These are phyloP conservation scores for Cerastis rubricosa DNA, from an alignment of 2,888 invertebrate species.

Conservation along the genomic window DNA sequence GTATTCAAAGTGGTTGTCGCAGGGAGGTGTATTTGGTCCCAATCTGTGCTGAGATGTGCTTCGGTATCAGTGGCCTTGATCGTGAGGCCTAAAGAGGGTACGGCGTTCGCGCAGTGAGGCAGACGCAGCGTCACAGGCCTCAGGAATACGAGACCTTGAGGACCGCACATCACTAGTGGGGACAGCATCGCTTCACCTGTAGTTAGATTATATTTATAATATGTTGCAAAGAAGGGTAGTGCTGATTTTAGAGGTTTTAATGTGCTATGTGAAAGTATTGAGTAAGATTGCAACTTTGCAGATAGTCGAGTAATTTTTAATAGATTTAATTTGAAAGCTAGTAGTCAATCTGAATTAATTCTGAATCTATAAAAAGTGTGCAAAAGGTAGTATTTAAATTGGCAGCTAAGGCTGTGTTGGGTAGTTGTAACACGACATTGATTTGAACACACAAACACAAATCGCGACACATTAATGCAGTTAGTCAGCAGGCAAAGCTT, in stretches of 20 bases:
- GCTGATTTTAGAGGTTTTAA: slow-evolving; percentile 37
- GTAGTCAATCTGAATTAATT: background rate
- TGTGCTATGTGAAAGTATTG: slow-evolving; percentile 38
- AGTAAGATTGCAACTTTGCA: slow-evolving; percentile 7
- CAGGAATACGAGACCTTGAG: slow-evolving; percentile 97
- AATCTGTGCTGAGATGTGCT: slow-evolving; percentile 95
- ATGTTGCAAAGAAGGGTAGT: slow-evolving; percentile 1
- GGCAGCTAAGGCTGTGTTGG: slow-evolving; percentile 48
- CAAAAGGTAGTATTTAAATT: slow-evolving; percentile 41
- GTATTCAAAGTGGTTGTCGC: slow-evolving; percentile 96
- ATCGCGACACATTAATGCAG: slow-evolving; percentile 86
- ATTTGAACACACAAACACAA: slow-evolving; percentile 89
- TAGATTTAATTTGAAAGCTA: slow-evolving; percentile 38
- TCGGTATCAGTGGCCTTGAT: slow-evolving; percentile 95
- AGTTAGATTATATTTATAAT: slow-evolving; percentile 55
- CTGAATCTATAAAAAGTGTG: slow-evolving; percentile 22
- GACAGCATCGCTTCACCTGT: slow-evolving; percentile 98
- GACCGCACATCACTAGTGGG: slow-evolving; percentile 99
- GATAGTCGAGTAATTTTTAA: slow-evolving; percentile 29
- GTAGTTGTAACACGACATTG: slow-evolving; percentile 63
- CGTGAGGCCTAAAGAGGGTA: slow-evolving; percentile 94
- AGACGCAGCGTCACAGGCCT: slow-evolving; percentile 97
- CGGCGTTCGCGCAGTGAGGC: slow-evolving; percentile 96
- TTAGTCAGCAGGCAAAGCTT: slow-evolving; percentile 79
- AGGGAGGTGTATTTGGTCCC: slow-evolving; percentile 96